Conservation (phyloP, 37 sponge, comb jelly and placozoan species). For the Crambe crambe region DNA sequence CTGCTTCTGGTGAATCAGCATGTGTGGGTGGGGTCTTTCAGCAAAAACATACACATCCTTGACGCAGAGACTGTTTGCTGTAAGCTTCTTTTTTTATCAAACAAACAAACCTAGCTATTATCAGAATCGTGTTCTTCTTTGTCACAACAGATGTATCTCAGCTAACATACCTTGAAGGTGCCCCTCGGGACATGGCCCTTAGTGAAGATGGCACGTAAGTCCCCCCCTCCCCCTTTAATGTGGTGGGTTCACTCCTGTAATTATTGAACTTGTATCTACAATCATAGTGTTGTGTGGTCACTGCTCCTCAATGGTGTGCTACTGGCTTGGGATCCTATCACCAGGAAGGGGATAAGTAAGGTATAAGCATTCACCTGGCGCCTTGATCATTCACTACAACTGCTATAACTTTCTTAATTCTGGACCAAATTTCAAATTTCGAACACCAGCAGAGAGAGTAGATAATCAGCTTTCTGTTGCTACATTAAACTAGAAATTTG, state of each 20-base stretch:
- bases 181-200: slow-evolving; percentile 54
- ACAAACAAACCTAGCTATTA: neutral
- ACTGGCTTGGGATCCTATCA: slow-evolving; percentile 70
- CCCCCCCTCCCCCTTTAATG: neutral
- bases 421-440: no score
- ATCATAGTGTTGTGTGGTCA: slow-evolving; percentile 64
- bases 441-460: no score
- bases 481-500: no score
- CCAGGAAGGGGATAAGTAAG: slow-evolving; percentile 44
- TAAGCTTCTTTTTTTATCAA: slow-evolving; percentile 32
- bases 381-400: no score
- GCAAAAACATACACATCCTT: slow-evolving; percentile 75
- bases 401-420: no score
- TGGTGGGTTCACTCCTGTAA: neutral
- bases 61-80: slow-evolving; percentile 72
- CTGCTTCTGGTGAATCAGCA: slow-evolving; percentile 67
- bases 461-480: no score
- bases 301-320: slow-evolving; percentile 62
- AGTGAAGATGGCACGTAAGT: slow-evolving; percentile 3
- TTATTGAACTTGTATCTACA: neutral
- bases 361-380: slow-evolving; percentile 18
- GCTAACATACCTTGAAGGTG: slow-evolving; percentile 66
- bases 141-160: slow-evolving; percentile 55
- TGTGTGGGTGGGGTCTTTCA: slow-evolving; percentile 80
- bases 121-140: neutral